These are phyloP conservation scores for Daktulosphaira vitifoliae DNA, from an alignment of 1,140 invertebrate genomes.

Conservation along the genomic window DNA sequence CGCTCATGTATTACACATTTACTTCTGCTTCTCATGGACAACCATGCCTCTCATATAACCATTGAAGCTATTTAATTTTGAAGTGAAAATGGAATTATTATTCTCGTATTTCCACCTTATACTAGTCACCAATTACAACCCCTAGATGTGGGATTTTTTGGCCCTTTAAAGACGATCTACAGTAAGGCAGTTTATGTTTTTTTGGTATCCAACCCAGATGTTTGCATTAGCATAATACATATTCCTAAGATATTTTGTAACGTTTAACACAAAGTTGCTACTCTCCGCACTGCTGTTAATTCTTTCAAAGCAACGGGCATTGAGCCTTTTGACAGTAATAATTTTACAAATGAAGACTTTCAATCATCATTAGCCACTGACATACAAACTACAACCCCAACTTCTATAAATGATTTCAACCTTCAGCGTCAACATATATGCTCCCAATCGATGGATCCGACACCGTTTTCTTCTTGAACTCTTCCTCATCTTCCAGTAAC, in stretches of 20 bases:
- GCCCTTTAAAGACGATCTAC: slow-evolving; percentile 44
- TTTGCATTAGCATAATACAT: neutral
- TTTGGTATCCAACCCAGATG: neutral
- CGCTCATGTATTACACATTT: no score
- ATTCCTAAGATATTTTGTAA: neutral
- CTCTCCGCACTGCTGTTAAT: slow-evolving; percentile 38
- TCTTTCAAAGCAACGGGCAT: slow-evolving; percentile 41
- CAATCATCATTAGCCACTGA: neutral
- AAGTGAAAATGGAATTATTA: no score
- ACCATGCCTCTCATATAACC: no score
- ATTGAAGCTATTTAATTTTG: no score
- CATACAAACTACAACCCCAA: neutral
- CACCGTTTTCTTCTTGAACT: neutral
- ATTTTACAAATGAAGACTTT: slow-evolving; percentile 39
- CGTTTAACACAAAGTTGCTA: neutral
- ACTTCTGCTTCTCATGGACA: no score
- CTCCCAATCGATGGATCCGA: neutral
- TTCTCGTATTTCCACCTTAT: no score
- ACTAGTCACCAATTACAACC: slow-evolving; percentile 44
- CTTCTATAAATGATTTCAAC: neutral
- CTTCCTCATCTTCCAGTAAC: no score
- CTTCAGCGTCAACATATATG: neutral
- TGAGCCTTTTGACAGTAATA: slow-evolving; percentile 39
- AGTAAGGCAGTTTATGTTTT: slow-evolving; percentile 37
- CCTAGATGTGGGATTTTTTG: slow-evolving; percentile 41